Evolutionary conservation across 2,888 invertebrate genomes (phyloP).

Genomic region (Oscheius sp.): DNA sequence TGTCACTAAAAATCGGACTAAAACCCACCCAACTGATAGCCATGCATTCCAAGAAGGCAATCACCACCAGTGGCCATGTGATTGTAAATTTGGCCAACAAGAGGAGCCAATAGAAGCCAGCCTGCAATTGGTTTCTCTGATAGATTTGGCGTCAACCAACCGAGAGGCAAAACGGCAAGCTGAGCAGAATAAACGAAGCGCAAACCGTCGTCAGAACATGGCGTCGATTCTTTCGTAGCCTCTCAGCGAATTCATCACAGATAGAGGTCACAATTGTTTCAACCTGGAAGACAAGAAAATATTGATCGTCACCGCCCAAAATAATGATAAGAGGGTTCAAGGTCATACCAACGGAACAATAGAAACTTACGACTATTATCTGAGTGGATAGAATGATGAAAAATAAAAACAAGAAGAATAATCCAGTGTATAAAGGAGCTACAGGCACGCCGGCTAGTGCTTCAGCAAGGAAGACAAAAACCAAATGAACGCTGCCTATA

Average conservation of each 20-base stretch:
- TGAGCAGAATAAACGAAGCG: conserved; percentile 61
- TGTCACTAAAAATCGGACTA: neutral
- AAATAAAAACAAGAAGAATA: conserved; percentile 79
- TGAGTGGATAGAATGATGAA: conserved; percentile 67
- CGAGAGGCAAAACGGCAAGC: conserved; percentile 67
- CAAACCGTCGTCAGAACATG: conserved; percentile 63
- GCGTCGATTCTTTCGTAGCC: conserved; percentile 66
- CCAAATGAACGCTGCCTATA: conserved; percentile 73
- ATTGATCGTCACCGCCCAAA: no score
- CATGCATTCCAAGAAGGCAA: conserved; percentile 76
- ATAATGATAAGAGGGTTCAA: conserved; percentile 16
- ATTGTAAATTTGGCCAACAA: conserved; percentile 74
- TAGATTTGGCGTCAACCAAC: conserved; percentile 38
- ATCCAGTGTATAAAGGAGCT: conserved; percentile 83
- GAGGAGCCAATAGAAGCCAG: conserved; percentile 74
- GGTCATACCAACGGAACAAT: neutral
- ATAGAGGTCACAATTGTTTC: conserved; percentile 75
- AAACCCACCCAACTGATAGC: conserved; percentile 73
- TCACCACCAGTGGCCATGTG: conserved; percentile 74
- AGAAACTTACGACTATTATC: conserved; percentile 46
- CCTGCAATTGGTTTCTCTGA: no score
- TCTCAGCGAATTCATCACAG: conserved; percentile 73
- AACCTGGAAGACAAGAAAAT: conserved; percentile 72
- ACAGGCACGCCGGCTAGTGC: conserved; percentile 80
- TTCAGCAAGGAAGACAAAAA: conserved; percentile 87